Evolutionary conservation across 2,888 invertebrate genomes (phyloP), one percentile per base, ranked within the genome.

Genomic region (Pyrgus malvae): DNA sequence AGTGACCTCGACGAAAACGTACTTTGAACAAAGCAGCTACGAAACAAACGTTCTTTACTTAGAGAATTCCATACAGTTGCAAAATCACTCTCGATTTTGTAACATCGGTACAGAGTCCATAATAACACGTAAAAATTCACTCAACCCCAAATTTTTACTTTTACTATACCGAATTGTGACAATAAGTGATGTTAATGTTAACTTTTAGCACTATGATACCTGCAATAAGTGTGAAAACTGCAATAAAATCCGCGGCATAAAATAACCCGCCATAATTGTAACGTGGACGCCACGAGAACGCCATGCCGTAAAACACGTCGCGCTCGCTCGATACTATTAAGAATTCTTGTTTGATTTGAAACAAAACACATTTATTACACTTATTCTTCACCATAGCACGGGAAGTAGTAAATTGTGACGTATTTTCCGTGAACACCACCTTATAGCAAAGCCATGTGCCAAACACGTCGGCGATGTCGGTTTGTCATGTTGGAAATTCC

Each of bases 401-500:
- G 64, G 66, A 64, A 66, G 45, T 73, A 61, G 72, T 70, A 62
- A 70, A 69, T 70, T 60, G 66, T 76, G 75, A 78, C 76, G 79
- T 79, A 80, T 80, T 78, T 76, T 77, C 76, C 78, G 75, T 76
- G 75, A 84, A 76, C 81, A 80, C 80, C 77, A 80, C 78, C 82
- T 83, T 80, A 84, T 79, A 80, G 81, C 70, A 75, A 76, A 78
- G 83, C 86, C 88, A 89, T 89, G 88, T 89, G 89, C 78, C 80
- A 78, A 80, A 80, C 88, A 89, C 84, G 89, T 84, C 88, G 86
- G 81, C 81, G 79, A 81, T 79, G 78, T 69, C 77, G 72, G 74
- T 72, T 78, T 74, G 83, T 79, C 83, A 76, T 84, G 79, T 82
- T 80, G 82, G 75, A 86, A 86, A 88, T 87, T 87, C 87, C 88